Base-by-base conservation (phyloP, 2,888 invertebrate species). In the Tethea ocularis region DNA sequence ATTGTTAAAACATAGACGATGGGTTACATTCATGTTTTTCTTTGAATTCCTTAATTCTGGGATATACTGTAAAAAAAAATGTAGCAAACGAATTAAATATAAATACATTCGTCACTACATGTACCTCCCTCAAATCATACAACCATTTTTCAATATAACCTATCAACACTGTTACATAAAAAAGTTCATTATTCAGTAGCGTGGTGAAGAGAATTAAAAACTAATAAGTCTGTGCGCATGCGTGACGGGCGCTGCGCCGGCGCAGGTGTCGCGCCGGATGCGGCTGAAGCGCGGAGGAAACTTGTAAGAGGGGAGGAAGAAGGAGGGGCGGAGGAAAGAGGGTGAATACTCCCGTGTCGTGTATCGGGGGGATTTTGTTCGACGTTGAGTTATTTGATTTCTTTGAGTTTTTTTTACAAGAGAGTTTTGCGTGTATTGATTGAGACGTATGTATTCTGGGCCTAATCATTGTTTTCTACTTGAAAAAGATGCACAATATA, bases 261-360 rank as follows among this genome's bases (percentile, higher is more conserved):
- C 89, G 92, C 92, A 93, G 91, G 92, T 93, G 92, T 87, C 82
- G 67, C 78, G 81, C 89, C 93, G 92, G 92, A 92, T 88, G 84
- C 80, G 80, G 80, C 88, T 89, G 91, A 87, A 91, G 85, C 75
- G 67, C 58, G 51, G 59, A 29, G 61, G 58, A 22, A 51, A 56
- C 52, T 62, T 62, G 55, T 62, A 63, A 63, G 61, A 56, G 63
- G 59, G 59, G 51, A 60, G 64, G 63, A 62, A 60, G 65, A 62
- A 61, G 63, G 66, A 64, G 63, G 67, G 62, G 64, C 13, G 13
- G 66, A 62, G 72, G 63, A 69, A 72, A 77, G 78, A 82, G 84
- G 83, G 84, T 82, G 78, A 73, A 64, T 66, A 75, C 72, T 70
- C 69, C 60, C 46, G 66, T 63, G 62, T 73, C 71, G 68, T 56